phyloP scores from a whole-genome alignment of 2,797 vertebrate genomes.

The Nannoperca australis region DNA sequence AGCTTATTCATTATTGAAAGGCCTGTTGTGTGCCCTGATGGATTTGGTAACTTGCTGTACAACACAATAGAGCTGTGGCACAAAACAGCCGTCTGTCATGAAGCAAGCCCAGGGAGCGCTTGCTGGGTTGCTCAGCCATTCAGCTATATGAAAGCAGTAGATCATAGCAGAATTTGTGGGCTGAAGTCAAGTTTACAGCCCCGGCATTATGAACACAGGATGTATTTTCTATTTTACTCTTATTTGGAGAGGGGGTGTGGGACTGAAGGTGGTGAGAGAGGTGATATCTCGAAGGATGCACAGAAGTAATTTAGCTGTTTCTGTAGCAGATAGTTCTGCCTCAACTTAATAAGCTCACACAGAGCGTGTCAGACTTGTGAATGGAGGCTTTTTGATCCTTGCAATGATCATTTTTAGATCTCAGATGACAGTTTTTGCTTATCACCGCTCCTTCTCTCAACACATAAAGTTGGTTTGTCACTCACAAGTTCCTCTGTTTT shows the following conservation, averaged over 20 bases:
- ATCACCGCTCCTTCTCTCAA: conserved; percentile 11
- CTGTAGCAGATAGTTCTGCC: conserved; percentile 23
- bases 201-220: conserved; percentile 9
- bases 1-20: conserved; percentile 73
- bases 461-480: conserved; percentile 3
- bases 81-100: conserved; percentile 48
- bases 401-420: conserved; percentile 31
- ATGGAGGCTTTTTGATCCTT: conserved; percentile 21
- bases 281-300: conserved; percentile 4
- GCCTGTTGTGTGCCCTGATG: conserved; percentile 61
- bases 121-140: conserved; percentile 23
- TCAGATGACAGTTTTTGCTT: conserved; percentile 14
- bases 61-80: conserved; percentile 42
- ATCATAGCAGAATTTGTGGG: conserved; percentile 35
- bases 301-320: conserved; percentile 34
- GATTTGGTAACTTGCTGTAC: conserved; percentile 62
- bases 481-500: background rate
- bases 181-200: conserved; percentile 11
- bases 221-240: conserved; percentile 24
- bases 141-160: conserved; percentile 42
- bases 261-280: conserved; percentile 26
- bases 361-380: conserved; percentile 15
- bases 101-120: conserved; percentile 28
- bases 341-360: conserved; percentile 18
- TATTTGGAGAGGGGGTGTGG: conserved; percentile 40